These are phyloP conservation scores for Pampus argenteus DNA, from an alignment of 2,797 vertebrate genomes.

Conservation along the genomic window DNA sequence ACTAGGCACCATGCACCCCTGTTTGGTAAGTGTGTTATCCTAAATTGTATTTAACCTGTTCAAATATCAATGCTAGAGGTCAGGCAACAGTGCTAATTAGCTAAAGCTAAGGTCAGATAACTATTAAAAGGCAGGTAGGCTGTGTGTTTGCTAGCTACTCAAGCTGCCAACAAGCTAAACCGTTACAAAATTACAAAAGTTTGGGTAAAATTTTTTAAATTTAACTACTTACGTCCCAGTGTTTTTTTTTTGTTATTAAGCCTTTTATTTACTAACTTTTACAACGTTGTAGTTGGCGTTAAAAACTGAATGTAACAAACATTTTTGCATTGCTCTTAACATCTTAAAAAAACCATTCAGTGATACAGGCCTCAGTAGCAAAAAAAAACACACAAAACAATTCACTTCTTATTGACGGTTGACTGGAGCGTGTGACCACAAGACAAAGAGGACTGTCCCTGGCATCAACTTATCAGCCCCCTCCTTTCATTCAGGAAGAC, in stretches of 20 bases:
- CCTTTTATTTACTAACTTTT: background rate
- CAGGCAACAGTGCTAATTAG: background rate
- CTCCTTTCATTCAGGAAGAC: conserved; percentile 66
- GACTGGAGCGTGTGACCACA: conserved; percentile 73
- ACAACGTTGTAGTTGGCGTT: background rate
- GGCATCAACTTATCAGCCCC: conserved; percentile 72
- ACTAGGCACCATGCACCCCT: background rate
- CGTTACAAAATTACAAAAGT: background rate
- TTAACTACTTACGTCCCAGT: background rate
- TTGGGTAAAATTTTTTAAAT: background rate
- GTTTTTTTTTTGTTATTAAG: background rate
- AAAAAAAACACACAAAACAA: conserved; percentile 47
- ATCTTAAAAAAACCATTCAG: conserved; percentile 2
- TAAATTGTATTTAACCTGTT: background rate
- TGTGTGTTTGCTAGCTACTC: background rate
- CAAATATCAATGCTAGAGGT: too few relatives aligned
- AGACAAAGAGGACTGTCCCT: conserved; percentile 79
- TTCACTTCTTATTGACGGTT: conserved; percentile 78
- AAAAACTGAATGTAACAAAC: too few relatives aligned
- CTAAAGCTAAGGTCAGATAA: background rate
- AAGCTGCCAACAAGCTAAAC: background rate
- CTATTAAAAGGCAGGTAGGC: background rate
- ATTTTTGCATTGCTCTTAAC: background rate
- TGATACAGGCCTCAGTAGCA: conserved; percentile 20
- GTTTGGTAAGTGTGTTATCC: background rate